Base-by-base conservation (phyloP, 2,888 invertebrate genomes). In the Anaspis maculata region DNA sequence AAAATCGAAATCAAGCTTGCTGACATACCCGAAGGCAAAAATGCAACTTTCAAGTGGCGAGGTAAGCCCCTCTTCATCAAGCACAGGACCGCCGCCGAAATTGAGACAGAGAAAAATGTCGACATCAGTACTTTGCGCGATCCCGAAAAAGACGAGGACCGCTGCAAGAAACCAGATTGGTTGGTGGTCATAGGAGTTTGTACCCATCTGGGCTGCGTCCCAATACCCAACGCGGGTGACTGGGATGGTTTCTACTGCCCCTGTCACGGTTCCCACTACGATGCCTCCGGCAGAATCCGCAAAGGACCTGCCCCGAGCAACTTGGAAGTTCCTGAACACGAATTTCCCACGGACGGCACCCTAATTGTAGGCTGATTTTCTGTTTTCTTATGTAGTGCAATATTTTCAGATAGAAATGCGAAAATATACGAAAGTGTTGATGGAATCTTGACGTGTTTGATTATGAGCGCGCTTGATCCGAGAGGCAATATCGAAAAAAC, bases 221-320 rank as follows among this genome's bases (percentile, higher is more conserved):
- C 89, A 2, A 76, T 90, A 31, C 72, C 83, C 1, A 74, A 74
- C 44, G 59, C 71, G 3, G 79, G 79, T 3, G 79, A 83, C 34
- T 52, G 51, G 14, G 49, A 57, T 1, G 87, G 86, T 3, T 87
- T 76, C 67, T 88, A 80, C 57, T 88, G 87, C 50, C 86, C 88
- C 0, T 88, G 87, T 57, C 87, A 88, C 53, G 87, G 87, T 2
- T 83, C 84, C 34, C 86, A 87, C 59, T 88, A 77, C 55, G 87
- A 87, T 55, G 78, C 73, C 13, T 69, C 83, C 2, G 87, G 85
- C 3, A 70, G 87, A 43, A 71, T 77, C 36, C 71, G 86, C 23
- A 83, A 81, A 64, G 84, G 84, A 1, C 84, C 84, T 1, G 84
- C 84, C 2, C 82, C 84, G 1, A 60, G 67, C 1, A 85, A 85